These are phyloP conservation scores for Xiphias gladius DNA, from an alignment of 2,113 vertebrate genomes.

Conservation along the genomic window DNA sequence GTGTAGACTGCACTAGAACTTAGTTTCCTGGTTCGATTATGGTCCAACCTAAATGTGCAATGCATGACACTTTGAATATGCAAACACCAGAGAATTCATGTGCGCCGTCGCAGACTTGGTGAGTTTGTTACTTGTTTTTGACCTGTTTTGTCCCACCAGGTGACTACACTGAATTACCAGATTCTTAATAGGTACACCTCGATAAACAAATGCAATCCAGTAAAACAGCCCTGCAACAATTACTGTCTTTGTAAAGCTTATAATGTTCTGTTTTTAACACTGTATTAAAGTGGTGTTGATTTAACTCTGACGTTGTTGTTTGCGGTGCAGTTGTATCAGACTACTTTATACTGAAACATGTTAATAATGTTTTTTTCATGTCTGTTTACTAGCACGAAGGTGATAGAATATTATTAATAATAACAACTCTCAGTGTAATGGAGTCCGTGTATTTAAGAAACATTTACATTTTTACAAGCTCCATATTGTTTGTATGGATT, in stretches of 20 bases:
- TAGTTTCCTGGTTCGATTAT: neutral
- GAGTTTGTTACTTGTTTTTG: neutral
- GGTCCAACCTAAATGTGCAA: neutral
- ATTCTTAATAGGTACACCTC: neutral
- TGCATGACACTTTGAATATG: too few species aligned
- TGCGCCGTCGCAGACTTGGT: neutral
- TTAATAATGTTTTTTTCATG: neutral
- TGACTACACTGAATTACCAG: neutral
- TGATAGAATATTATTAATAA: neutral
- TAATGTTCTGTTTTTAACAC: neutral
- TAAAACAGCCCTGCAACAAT: neutral
- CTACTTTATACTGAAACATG: neutral
- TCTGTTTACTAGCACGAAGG: neutral
- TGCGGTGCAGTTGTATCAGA: neutral
- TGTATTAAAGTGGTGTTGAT: neutral
- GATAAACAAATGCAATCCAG: neutral
- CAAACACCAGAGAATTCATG: neutral
- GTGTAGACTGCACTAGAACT: neutral
- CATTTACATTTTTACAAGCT: slow-evolving; percentile 10
- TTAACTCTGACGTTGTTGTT: neutral
- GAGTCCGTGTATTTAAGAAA: neutral
- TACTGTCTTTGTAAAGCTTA: neutral
- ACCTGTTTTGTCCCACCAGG: neutral
- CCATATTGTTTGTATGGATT: neutral
- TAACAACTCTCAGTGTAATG: neutral